These are phyloP conservation scores for Limenitis camilla DNA, from an alignment of 2,888 invertebrate genomes.

Conservation along the genomic window DNA sequence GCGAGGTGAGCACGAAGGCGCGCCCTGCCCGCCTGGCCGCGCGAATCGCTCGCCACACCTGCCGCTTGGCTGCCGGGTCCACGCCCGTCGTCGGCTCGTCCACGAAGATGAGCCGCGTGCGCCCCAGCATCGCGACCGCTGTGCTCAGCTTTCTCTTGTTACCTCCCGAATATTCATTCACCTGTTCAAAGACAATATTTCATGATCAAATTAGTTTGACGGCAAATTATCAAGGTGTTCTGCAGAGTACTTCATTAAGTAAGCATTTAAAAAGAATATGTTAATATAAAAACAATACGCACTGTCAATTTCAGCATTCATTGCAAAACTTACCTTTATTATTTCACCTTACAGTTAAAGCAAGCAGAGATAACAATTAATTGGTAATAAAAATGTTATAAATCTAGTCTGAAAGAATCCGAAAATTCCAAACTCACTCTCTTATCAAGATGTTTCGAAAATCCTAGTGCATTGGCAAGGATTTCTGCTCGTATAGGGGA, in stretches of 20 bases:
- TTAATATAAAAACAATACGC: too few species aligned
- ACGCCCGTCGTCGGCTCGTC: conserved; percentile 82
- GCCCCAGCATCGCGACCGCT: conserved; percentile 80
- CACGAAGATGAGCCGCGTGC: conserved; percentile 79
- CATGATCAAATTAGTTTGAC: too few species aligned
- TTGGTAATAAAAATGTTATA: too few species aligned
- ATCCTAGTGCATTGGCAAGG: conserved; percentile 75
- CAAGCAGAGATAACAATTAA: too few species aligned
- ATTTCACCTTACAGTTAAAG: too few species aligned
- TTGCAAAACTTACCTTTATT: too few species aligned
- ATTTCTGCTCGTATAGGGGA: conserved; percentile 53
- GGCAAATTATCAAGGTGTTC: too few species aligned
- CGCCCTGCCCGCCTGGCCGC: conserved; percentile 78
- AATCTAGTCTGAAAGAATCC: too few species aligned
- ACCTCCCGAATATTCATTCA: conserved; percentile 80
- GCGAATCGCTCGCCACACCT: conserved; percentile 80
- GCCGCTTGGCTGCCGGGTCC: conserved; percentile 85
- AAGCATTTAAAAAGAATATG: too few species aligned
- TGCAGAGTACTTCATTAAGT: too few species aligned
- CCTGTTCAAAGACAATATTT: conserved; percentile 46
- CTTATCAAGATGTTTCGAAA: conserved; percentile 65
- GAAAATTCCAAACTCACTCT: conserved; percentile 30
- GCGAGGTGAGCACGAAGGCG: conserved; percentile 87
- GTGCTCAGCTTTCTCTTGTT: conserved; percentile 84
- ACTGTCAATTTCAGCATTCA: too few species aligned